phyloP scores from a whole-genome alignment of 2,113 vertebrate species.

The Semnornis frantzii region DNA sequence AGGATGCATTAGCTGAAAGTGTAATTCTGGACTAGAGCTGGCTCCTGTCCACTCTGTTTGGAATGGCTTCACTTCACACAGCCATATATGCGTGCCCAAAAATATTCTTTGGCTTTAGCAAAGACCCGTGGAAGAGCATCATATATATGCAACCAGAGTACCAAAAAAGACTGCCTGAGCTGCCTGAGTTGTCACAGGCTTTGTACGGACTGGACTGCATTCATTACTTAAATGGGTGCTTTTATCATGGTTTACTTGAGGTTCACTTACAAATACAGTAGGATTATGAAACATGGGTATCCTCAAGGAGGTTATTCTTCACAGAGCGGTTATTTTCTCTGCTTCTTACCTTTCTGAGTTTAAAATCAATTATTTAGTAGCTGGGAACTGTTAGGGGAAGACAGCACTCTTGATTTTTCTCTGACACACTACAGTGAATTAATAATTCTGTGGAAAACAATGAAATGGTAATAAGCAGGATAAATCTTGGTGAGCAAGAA shows the following conservation, averaged over 20 bases:
- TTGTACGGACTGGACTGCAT: not conserved
- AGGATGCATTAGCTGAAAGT: slow-evolving; percentile 22
- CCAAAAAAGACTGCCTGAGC: not conserved
- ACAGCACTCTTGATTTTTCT: not conserved
- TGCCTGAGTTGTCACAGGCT: not conserved
- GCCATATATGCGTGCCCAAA: not conserved
- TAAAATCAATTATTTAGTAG: slow-evolving; percentile 15
- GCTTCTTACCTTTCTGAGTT: not conserved
- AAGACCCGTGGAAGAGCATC: not conserved
- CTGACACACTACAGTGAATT: not conserved
- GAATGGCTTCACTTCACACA: slow-evolving; percentile 10
- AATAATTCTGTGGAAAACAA: slow-evolving; percentile 10
- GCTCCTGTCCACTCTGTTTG: not conserved
- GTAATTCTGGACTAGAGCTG: slow-evolving; percentile 14
- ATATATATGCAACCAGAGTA: not conserved
- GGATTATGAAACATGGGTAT: not conserved
- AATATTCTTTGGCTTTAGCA: not conserved
- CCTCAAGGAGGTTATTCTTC: not conserved
- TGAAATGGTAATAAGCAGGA: not conserved
- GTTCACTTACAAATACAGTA: not conserved
- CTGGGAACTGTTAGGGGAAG: not conserved
- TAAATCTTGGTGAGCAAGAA: not conserved
- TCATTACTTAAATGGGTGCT: not conserved
- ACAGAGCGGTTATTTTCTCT: not conserved
- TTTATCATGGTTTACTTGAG: slow-evolving; percentile 12